These are phyloP conservation scores for Torymus texanus DNA, from an alignment of 2,888 invertebrate species.

Conservation along the genomic window DNA sequence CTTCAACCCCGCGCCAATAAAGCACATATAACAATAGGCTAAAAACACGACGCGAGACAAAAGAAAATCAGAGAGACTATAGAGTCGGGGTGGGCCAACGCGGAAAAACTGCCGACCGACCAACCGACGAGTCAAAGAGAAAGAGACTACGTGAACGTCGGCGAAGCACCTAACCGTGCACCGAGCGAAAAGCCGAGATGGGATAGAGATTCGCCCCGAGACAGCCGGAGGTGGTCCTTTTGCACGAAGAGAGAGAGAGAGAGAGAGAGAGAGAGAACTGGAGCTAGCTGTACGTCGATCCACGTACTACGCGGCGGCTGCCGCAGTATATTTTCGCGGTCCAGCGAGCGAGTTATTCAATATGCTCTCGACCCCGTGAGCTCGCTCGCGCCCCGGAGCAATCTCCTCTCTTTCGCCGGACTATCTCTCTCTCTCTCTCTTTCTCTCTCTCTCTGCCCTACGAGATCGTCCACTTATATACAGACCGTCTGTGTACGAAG, in stretches of 20 bases:
- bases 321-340: conserved; percentile 75
- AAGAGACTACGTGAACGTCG: not conserved
- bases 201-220: conserved; percentile 67
- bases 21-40: no score
- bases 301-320: conserved; percentile 42
- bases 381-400: conserved; percentile 70
- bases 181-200: not conserved
- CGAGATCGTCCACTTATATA: no score
- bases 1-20: no score
- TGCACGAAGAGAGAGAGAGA: conserved; percentile 55
- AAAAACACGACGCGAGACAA: no score
- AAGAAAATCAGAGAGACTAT: no score
- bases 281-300: conserved; percentile 45
- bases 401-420: conserved; percentile 65
- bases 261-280: no score
- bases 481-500: no score
- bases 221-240: conserved; percentile 69
- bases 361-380: conserved; percentile 72
- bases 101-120: no score
- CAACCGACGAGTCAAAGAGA: not conserved
- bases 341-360: conserved; percentile 76
- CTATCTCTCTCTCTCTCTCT: conserved; percentile 54
- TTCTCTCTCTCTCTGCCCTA: conserved; percentile 5
- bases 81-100: no score
- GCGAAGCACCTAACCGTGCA: not conserved